These are phyloP conservation scores for Oreortyx pictus DNA, from an alignment of 2,797 vertebrate genomes.

Conservation along the genomic window DNA sequence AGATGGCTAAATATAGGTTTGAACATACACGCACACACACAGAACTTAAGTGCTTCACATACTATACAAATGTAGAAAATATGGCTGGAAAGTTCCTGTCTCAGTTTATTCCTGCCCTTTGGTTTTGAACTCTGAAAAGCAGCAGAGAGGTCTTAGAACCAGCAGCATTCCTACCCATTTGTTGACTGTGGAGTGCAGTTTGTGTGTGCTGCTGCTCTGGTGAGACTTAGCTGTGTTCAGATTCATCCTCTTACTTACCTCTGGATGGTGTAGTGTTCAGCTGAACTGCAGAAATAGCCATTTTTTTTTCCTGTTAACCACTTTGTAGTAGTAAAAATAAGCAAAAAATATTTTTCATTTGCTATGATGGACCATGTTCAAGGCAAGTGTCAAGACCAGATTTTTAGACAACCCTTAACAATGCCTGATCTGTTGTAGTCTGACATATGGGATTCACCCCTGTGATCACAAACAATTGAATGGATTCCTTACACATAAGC, in stretches of 20 bases:
- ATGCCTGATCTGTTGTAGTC: not conserved
- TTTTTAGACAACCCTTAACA: constrained; percentile 9
- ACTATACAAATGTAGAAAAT: not conserved
- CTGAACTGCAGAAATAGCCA: not conserved
- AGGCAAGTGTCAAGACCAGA: not conserved
- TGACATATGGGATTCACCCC: not conserved
- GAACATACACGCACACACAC: not conserved
- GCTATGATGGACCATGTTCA: not conserved
- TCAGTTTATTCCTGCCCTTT: not conserved
- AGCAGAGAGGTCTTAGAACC: not conserved
- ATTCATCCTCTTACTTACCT: not conserved
- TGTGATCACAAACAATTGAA: constrained; percentile 3
- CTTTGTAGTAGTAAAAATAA: not conserved
- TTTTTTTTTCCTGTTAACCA: not conserved
- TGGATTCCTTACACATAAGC: not conserved
- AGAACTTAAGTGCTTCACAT: not conserved
- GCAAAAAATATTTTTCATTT: constrained; percentile 24
- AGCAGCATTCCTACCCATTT: not conserved
- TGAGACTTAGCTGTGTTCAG: not conserved
- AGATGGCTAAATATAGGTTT: not conserved
- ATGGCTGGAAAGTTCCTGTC: not conserved
- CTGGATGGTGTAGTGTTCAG: not conserved
- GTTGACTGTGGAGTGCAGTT: not conserved
- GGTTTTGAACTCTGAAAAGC: not conserved
- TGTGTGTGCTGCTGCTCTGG: not conserved